Conservation (phyloP, 2,888 invertebrate genomes). For the Caenorhabditis plicata region DNA sequence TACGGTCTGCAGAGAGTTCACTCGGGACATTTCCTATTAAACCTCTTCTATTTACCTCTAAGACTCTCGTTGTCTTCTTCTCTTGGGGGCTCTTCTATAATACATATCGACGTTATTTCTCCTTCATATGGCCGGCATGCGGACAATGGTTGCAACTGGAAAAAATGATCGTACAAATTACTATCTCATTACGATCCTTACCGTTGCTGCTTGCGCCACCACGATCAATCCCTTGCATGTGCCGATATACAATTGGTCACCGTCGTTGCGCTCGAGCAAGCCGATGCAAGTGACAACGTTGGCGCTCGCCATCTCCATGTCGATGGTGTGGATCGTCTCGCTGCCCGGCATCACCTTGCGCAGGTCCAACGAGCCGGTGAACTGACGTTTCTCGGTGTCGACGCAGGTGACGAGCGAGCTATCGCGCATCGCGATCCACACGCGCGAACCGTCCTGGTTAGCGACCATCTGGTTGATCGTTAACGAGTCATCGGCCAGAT, state of each 20-base stretch:
- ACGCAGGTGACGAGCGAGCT: slow-evolving; percentile 27
- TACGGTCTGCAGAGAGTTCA: too few species aligned
- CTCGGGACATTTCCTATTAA: too few species aligned
- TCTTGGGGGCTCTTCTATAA: slow-evolving; percentile 32
- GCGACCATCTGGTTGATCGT: slow-evolving; percentile 25
- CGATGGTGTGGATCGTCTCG: slow-evolving; percentile 85
- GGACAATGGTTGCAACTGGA: slow-evolving; percentile 46
- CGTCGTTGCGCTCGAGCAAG: slow-evolving; percentile 67
- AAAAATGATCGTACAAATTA: too few species aligned
- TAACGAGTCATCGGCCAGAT: slow-evolving; percentile 71
- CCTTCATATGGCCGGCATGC: slow-evolving; percentile 47
- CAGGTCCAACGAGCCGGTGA: slow-evolving; percentile 32
- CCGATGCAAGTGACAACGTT: slow-evolving; percentile 76
- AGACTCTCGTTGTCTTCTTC: slow-evolving; percentile 30
- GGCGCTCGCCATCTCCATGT: slow-evolving; percentile 76
- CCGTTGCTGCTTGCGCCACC: slow-evolving; percentile 76
- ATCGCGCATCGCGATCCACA: slow-evolving; percentile 40
- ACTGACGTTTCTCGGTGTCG: slow-evolving; percentile 41
- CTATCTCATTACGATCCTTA: slow-evolving; percentile 7
- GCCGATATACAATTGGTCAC: slow-evolving; percentile 77
- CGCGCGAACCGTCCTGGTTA: slow-evolving; percentile 27
- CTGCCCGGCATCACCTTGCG: slow-evolving; percentile 70
- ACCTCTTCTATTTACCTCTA: slow-evolving; percentile 1
- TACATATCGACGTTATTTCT: slow-evolving; percentile 29
- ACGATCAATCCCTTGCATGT: slow-evolving; percentile 93